Base-by-base conservation (phyloP, 2,888 invertebrate genomes). In the Clepsis dumicolana region DNA sequence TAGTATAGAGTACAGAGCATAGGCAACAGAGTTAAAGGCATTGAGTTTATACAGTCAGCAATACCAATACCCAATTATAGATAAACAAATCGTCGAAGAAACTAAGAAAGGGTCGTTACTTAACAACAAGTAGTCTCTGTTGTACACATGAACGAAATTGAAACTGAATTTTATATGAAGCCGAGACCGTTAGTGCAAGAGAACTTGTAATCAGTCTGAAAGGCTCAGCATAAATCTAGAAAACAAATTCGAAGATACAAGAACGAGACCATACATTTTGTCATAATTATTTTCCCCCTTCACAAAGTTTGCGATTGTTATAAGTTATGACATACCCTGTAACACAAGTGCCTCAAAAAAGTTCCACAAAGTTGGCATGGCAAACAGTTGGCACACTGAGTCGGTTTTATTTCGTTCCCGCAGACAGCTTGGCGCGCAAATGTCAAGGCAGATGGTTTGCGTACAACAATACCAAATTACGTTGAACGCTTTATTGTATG, bases 361-460 rank as follows among this genome's bases (percentile, higher is more conserved):
- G 54, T 65, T 60, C 63, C 60, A 38, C 60, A 41, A 64, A 75
- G 73, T 79, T 83, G 80, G 79, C 83, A 77, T 74, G 70, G 72
- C 52, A 61, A 74, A 68, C 75, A 81, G 78, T 85, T 87, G 86
- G 86, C 85, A 87, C n/a, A 80, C 77, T 70, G 69, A 64, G 65
- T 57, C 61, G 61, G 64, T 63, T 50, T 64, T 71, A 70, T 72
- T 74, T 65, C 56, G 59, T 68, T 62, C 63, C 75, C 73, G 77
- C 86, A 92, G 92, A 92, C 92, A 80, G 91, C 87, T 78, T 86
- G 92, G 91, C 91, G 91, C 87, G 83, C 78, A 84, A 88, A 88
- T 87, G 83, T 85, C 89, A 86, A 86, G 84, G 74, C 78, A 75
- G 73, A 72, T 72, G 74, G 74, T 74, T 64, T 70, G 74, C 64